Base-by-base conservation (phyloP, 2,888 invertebrate genomes). In the Netelia fuscicornis region DNA sequence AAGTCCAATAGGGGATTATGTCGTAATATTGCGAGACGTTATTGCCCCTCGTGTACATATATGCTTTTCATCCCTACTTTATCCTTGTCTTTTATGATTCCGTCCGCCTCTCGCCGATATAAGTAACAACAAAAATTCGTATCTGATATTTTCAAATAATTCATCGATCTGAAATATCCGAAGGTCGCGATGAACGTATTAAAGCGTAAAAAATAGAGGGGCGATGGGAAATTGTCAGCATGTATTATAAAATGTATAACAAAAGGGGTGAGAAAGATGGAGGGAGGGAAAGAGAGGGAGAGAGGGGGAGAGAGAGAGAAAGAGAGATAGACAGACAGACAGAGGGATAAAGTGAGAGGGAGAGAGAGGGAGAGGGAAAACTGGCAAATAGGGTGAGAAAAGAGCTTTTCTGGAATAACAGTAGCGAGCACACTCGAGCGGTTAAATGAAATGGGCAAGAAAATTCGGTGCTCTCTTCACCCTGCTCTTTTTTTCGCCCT, bases 381-480 rank as follows among this genome's bases (percentile, higher is more conserved):
- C 17, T 30, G 30, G 30, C 5, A 30, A 30, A 2, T 30, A 54
- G 54, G 54, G 13, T 54, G 54, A 54, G 54, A 54, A 54, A 54
- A 54, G 42, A 75, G 68, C 42, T 64, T 64, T 75, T 42, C 48
- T 58, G 13, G 52, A 81, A 70, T 62, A 81, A 75, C 54, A 62
- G 54, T 11, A 37, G 60, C 62, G 54, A 60, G 68, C 13, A 30
- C 42, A 48, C 30, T 30, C 30, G 30, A 5, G 44, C n/a, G 58
- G 60, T 30, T 77, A 82, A 82, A 77, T 76, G 44, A 71, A 82
- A 77, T 82, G 68, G 65, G 13, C 70, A 30, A 77, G 71, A 77
- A 82, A 82, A 76, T 71, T 71, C 30, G 48, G 30, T 13, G 25
- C 56, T 17, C 70, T 25, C 54, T 52, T 30, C 13, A 37, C 30